Evolutionary conservation across 2,888 invertebrate genomes (phyloP).

Genomic region (Steinernema carpocapsae): DNA sequence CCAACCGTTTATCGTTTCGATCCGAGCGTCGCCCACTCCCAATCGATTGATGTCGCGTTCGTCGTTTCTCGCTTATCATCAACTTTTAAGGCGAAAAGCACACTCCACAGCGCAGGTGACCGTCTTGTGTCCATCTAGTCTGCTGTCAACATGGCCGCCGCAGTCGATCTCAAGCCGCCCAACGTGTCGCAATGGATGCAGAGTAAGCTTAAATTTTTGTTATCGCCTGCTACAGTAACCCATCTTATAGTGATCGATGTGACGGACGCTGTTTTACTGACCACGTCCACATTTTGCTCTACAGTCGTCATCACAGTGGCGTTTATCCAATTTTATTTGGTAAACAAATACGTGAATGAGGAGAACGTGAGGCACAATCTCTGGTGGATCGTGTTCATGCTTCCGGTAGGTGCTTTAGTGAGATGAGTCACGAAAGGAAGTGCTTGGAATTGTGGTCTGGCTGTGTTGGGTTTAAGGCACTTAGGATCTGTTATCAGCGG

Average conservation of each 20-base stretch:
- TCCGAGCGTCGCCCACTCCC: background rate
- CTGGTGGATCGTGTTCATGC: constrained; percentile 38
- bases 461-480: no score
- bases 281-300: constrained; percentile 32
- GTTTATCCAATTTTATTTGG: constrained; percentile 31
- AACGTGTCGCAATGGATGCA: constrained; percentile 34
- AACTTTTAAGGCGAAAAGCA: constrained; percentile 1
- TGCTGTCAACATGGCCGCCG: constrained; percentile 20
- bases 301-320: constrained; percentile 33
- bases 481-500: no score
- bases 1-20: no score
- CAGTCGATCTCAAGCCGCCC: constrained; percentile 18
- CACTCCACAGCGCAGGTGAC: background rate
- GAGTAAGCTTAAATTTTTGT: background rate
- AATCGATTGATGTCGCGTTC: constrained; percentile 14
- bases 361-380: constrained; percentile 38
- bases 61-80: background rate
- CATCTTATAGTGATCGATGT: constrained; percentile 18
- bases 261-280: constrained; percentile 30
- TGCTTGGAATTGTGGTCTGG: background rate
- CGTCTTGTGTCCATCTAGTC: background rate
- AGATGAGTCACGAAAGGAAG: no score
- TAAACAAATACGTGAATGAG: constrained; percentile 31
- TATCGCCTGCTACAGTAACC: background rate
- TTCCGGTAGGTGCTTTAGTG: constrained; percentile 26